These are phyloP conservation scores for Elaphurus davidianus DNA, from an alignment of 2,113 vertebrate species.

Conservation along the genomic window DNA sequence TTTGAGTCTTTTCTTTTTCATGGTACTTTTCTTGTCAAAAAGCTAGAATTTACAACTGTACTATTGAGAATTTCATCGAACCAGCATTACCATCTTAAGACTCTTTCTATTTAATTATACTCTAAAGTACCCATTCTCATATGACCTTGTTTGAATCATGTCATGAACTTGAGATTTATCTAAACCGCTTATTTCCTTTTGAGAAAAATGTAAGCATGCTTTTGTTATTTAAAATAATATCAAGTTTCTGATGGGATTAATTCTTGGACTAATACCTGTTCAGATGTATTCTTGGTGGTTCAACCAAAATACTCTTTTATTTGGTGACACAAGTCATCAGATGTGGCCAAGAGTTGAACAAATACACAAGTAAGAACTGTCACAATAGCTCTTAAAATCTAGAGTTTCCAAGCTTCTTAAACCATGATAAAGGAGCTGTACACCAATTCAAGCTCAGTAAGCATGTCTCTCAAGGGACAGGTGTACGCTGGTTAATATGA, in stretches of 20 bases:
- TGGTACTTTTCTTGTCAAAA: slow-evolving; percentile 33
- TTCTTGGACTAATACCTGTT: background rate
- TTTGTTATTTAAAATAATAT: background rate
- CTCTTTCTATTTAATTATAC: slow-evolving; percentile 22
- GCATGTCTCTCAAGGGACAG: background rate
- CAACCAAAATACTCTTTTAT: background rate
- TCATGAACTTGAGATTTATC: background rate
- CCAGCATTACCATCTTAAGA: background rate
- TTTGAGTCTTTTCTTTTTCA: background rate
- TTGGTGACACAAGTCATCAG: background rate
- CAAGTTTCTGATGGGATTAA: background rate
- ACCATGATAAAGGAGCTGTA: background rate
- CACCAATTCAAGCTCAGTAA: background rate
- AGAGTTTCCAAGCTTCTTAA: background rate
- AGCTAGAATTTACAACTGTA: slow-evolving; percentile 12
- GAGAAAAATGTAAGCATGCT: background rate
- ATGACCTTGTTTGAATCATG: slow-evolving; percentile 18
- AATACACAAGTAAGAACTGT: background rate
- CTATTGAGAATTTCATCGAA: background rate
- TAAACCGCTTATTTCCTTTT: background rate
- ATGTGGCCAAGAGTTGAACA: background rate
- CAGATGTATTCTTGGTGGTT: background rate
- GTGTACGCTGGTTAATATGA: background rate
- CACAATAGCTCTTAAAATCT: background rate
- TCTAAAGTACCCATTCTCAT: background rate